Percentiles rank a stretch among this genome's conserved stretches.
Evolutionary conservation across 2,888 invertebrate genomes (phyloP).

Genomic region (Rambutsinella grinnellia): DNA sequence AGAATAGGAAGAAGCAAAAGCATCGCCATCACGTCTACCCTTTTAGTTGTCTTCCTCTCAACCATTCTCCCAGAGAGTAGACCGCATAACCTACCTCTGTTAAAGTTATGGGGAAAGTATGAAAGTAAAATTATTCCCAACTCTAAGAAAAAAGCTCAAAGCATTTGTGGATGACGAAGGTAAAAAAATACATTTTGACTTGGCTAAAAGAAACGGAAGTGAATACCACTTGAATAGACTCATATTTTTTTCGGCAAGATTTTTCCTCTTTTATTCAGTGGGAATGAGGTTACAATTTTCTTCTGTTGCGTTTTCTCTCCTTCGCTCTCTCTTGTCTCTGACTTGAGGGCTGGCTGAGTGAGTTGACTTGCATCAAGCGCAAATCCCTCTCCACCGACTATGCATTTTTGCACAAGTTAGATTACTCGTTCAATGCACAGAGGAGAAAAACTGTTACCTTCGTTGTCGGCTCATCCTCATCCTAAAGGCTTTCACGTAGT

Average conservation of each 20-base stretch:
- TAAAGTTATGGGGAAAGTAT: too few species aligned
- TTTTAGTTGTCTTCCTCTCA: slow-evolving; percentile 25
- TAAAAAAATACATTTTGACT: neutral
- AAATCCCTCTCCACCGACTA: neutral
- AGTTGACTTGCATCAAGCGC: neutral
- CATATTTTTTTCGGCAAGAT: slow-evolving; percentile 47
- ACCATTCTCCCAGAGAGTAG: too few species aligned
- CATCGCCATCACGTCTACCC: slow-evolving; percentile 40
- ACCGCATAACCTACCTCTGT: slow-evolving; percentile 8
- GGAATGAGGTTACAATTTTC: slow-evolving; percentile 44
- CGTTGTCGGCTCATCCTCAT: too few species aligned
- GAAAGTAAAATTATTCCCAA: neutral
- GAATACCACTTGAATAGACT: slow-evolving; percentile 48
- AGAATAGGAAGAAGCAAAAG: too few species aligned
- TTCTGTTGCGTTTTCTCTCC: slow-evolving; percentile 26
- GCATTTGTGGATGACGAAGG: slow-evolving; percentile 6
- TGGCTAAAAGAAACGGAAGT: slow-evolving; percentile 44
- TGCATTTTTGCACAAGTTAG: slow-evolving; percentile 12
- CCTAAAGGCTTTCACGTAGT: neutral
- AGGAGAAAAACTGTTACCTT: slow-evolving; percentile 12
- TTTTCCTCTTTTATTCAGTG: slow-evolving; percentile 43
- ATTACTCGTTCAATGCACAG: neutral
- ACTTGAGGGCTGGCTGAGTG: slow-evolving; percentile 9
- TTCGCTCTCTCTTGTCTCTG: neutral
- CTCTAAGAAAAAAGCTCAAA: slow-evolving; percentile 14